These are phyloP conservation scores for Anolis sagrei DNA, from an alignment of 2,113 vertebrate genomes.

Conservation along the genomic window DNA sequence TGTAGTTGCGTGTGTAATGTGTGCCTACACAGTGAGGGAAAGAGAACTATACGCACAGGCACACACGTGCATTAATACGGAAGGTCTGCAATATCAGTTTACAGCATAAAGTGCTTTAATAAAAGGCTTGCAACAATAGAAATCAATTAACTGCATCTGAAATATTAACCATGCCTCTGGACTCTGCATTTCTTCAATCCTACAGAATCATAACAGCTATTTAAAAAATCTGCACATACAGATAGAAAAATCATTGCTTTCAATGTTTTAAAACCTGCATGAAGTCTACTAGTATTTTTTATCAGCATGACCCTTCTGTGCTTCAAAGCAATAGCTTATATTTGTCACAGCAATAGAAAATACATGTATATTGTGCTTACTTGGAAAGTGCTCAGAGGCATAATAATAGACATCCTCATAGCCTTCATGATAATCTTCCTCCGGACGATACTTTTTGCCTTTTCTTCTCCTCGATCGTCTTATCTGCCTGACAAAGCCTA, in stretches of 20 bases:
- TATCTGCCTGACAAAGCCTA: conserved; percentile 94
- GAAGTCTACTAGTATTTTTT: conserved; percentile 32
- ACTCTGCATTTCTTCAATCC: conserved; percentile 29
- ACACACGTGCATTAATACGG: conserved; percentile 23
- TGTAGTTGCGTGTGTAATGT: background rate
- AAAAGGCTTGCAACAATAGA: conserved; percentile 55
- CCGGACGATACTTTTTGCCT: conserved; percentile 96
- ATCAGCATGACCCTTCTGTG: background rate
- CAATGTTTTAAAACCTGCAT: conserved; percentile 21
- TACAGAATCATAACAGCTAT: conserved; percentile 47
- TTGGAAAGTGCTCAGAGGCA: conserved; percentile 89
- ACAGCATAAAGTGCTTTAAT: conserved; percentile 34
- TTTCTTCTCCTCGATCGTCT: conserved; percentile 90
- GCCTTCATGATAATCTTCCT: conserved; percentile 98
- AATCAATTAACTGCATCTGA: conserved; percentile 58
- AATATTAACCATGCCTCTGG: conserved; percentile 47
- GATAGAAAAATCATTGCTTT: conserved; percentile 25
- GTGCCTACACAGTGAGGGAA: background rate
- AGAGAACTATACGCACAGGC: background rate
- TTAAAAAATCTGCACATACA: conserved; percentile 26
- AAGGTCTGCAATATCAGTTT: background rate
- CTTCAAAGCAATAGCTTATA: conserved; percentile 42
- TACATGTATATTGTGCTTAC: conserved; percentile 78
- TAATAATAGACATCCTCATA: conserved; percentile 99
- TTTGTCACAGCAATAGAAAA: conserved; percentile 47